Evolutionary conservation across 2,113 vertebrate species (phyloP).

Genomic region (Notiomystis cincta): DNA sequence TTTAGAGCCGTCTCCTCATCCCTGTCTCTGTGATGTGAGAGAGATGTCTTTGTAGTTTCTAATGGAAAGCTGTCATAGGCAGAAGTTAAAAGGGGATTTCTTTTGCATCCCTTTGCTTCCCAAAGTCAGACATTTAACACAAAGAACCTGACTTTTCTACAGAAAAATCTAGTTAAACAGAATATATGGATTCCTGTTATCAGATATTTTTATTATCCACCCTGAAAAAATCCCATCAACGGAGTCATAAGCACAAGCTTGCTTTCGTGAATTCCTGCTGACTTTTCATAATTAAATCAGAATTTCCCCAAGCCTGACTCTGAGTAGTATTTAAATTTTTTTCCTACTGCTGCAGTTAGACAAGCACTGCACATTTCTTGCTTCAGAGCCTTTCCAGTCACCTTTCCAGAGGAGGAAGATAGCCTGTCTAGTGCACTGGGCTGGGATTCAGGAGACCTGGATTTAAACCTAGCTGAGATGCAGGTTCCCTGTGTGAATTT

Average conservation of each 20-base stretch:
- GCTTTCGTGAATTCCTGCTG: constrained; percentile 31
- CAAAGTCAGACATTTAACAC: background rate
- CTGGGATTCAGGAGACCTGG: background rate
- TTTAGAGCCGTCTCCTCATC: background rate
- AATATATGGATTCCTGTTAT: constrained; percentile 1
- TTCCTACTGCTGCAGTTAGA: background rate
- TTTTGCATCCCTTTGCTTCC: background rate
- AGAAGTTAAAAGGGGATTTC: constrained; percentile 21
- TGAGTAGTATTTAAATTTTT: background rate
- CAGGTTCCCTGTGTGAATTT: background rate
- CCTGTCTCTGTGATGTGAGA: background rate
- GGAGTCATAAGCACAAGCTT: constrained; percentile 2
- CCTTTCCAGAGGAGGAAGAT: background rate
- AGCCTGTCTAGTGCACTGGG: background rate
- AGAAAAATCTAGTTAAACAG: constrained; percentile 19
- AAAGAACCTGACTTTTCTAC: background rate
- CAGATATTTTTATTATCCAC: constrained; percentile 2
- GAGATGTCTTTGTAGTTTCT: background rate
- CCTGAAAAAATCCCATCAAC: background rate
- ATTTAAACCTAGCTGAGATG: background rate
- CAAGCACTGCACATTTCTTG: background rate
- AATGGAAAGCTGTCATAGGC: background rate
- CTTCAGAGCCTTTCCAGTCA: background rate
- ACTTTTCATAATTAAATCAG: constrained; percentile 49
- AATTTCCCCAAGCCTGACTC: constrained; percentile 25